These are phyloP conservation scores for Galerucella calmariensis DNA, from an alignment of 2,888 invertebrate species.

Conservation along the genomic window DNA sequence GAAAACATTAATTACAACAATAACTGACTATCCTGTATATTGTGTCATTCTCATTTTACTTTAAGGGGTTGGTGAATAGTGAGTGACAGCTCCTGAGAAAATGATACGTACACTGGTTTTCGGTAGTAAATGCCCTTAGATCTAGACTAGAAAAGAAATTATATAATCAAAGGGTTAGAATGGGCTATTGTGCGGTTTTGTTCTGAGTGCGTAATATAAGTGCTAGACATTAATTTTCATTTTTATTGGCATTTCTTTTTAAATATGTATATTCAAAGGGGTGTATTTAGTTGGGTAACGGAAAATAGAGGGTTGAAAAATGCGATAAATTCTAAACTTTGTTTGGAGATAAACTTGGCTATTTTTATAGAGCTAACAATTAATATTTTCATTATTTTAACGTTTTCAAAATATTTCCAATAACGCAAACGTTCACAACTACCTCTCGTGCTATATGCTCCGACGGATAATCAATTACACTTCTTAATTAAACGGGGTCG, in stretches of 20 bases:
- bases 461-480: too few relatives aligned
- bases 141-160: constrained; percentile 14
- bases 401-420: too few relatives aligned
- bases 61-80: constrained; percentile 33
- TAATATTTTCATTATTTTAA: too few relatives aligned
- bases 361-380: too few relatives aligned
- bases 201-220: constrained; percentile 16
- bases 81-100: constrained; percentile 41
- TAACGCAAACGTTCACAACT: too few relatives aligned
- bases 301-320: neutral
- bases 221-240: constrained; percentile 26
- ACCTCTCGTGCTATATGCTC: too few relatives aligned
- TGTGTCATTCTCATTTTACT: constrained; percentile 35
- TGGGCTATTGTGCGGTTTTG: constrained; percentile 27
- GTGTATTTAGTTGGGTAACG: constrained; percentile 2
- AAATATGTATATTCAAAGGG: neutral
- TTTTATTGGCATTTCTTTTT: constrained; percentile 20
- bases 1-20: constrained; percentile 50
- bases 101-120: constrained; percentile 25
- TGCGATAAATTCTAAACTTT: too few relatives aligned
- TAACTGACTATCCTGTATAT: constrained; percentile 44
- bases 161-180: constrained; percentile 24
- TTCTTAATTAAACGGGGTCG: too few relatives aligned
- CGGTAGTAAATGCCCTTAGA: neutral
- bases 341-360: too few relatives aligned